These are phyloP conservation scores for Triops longicaudatus DNA, from an alignment of 1,140 invertebrate species.

Conservation along the genomic window DNA sequence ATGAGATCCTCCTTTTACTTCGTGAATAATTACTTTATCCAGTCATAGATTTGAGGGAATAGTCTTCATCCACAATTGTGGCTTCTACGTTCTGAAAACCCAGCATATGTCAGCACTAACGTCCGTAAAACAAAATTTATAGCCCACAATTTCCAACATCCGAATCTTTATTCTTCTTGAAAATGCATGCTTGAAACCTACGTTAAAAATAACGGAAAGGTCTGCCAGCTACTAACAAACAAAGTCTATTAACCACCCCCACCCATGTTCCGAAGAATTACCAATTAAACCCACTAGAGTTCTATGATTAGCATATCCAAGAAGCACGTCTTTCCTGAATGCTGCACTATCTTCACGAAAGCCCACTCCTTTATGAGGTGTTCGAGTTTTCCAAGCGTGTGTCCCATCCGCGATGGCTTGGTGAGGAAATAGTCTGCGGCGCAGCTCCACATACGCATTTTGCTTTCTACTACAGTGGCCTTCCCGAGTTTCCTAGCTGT, in stretches of 20 bases:
- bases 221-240: background rate
- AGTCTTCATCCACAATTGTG: background rate
- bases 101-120: background rate
- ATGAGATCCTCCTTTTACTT: conserved; percentile 1
- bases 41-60: background rate
- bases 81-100: background rate
- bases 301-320: no score
- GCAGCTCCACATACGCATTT: background rate
- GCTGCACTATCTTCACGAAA: no score
- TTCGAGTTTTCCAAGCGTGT: background rate
- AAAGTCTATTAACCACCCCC: no score
- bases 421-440: background rate
- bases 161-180: background rate
- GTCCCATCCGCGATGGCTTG: background rate
- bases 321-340: no score
- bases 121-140: background rate
- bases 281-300: no score
- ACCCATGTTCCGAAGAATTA: no score
- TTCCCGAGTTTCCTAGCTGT: background rate
- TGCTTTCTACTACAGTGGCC: background rate
- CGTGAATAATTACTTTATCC: conserved; percentile 2
- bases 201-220: background rate
- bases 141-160: background rate
- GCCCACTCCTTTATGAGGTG: background rate
- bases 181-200: background rate